Base-by-base conservation (phyloP, 1,140 invertebrate genomes). In the Pseudachorutes palmiensis region DNA sequence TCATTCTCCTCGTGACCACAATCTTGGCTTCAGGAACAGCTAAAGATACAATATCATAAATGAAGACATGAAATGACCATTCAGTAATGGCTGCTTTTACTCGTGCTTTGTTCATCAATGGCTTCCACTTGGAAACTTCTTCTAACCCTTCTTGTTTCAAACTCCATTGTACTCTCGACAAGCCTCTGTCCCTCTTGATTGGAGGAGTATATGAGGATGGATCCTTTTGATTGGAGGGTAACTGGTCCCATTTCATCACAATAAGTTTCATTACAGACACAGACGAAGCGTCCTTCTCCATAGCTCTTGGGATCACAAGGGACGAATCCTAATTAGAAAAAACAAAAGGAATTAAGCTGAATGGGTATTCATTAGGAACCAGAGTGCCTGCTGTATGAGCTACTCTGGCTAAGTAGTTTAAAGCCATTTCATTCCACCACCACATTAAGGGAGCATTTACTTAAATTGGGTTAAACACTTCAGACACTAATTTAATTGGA, bases 221-320 rank as follows among this genome's bases (percentile, higher is more conserved):
- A 0, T 1, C 69, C 69, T 45, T 64, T 64, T 22, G 60, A 51
- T 16, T 33, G 16, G 1, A 64, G 22, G 3, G n/a, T n/a, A 1
- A 67, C 45, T 28, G 32, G 29, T 1, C 32, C 60, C 29, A 68
- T 5, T 2, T 63, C 55, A 33, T 70, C 69, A n/a, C 69, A 70
- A 48, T 70, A 70, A 0, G 31, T 68, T 1, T 30, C 49, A 33
- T 68, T 64, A 41, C 69, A 70, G 30, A 70, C 69, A 45, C 69
- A 70, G 19, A 70, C 69, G 14, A 70, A 33, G 41, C 58, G 66
- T 22, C 60, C 65, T 5, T 70, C 65, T 24, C 68, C 68, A 58
- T 62, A 65, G 33, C 59, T 55, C 24, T 48, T 62, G 22, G 55
- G 16, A 22, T n/a, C 28, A 57, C 67, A 69, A 26, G 58, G 58